phyloP scores from a whole-genome alignment of 2,888 invertebrate genomes.

The Sisyra nigra region DNA sequence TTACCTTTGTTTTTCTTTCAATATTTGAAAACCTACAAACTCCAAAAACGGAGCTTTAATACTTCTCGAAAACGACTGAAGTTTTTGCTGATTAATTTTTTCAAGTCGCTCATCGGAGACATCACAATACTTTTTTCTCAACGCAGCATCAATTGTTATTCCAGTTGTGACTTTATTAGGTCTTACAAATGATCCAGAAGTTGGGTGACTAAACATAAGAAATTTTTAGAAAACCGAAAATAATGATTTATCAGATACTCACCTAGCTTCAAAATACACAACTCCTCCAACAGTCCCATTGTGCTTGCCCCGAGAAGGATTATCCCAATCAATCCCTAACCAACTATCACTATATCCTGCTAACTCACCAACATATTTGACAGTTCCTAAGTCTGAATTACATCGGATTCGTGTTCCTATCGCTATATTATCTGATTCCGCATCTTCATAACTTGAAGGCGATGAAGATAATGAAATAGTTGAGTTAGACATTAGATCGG shows the following conservation, averaged over 20 bases:
- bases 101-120: constrained; percentile 41
- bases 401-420: constrained; percentile 25
- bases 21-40: constrained; percentile 81
- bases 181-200: constrained; percentile 78
- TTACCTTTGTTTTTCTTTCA: constrained; percentile 43
- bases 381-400: constrained; percentile 33
- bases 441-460: too few species aligned
- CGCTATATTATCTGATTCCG: constrained; percentile 8
- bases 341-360: constrained; percentile 57
- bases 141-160: constrained; percentile 55
- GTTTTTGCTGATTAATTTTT: constrained; percentile 35
- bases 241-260: not conserved
- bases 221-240: not conserved
- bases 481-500: too few species aligned
- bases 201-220: constrained; percentile 38
- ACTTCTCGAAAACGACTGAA: constrained; percentile 48
- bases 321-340: constrained; percentile 97
- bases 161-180: constrained; percentile 63
- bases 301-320: constrained; percentile 76
- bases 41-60: constrained; percentile 72
- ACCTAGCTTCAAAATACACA: constrained; percentile 66
- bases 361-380: constrained; percentile 61
- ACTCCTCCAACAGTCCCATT: constrained; percentile 70
- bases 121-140: constrained; percentile 48
- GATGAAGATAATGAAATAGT: too few species aligned